Conservation (phyloP, 92 coral and sea anemone genomes). For the Actinostola sp. region DNA sequence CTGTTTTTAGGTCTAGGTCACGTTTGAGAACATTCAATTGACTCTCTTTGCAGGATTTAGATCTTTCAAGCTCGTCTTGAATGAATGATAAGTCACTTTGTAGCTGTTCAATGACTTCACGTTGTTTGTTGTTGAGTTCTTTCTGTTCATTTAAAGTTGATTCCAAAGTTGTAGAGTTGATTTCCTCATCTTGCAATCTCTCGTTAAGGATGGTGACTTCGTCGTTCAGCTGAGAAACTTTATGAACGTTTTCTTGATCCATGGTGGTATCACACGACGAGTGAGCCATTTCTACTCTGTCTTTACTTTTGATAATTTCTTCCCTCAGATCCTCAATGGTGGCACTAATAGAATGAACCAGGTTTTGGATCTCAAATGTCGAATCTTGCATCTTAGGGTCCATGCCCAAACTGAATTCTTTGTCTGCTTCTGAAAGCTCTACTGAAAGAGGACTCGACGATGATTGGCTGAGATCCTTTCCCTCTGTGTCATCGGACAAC, state of each 20-base stretch:
- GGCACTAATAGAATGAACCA: background rate
- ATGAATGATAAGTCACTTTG: background rate
- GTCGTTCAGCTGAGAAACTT: background rate
- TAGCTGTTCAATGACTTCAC: background rate
- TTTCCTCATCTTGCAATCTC: background rate
- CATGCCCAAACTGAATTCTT: background rate
- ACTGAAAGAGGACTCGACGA: background rate
- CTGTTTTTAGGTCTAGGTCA: background rate
- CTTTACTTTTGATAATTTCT: too few relatives aligned
- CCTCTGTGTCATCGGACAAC: background rate
- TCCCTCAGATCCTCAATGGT: background rate
- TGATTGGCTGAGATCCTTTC: background rate
- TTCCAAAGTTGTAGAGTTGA: background rate
- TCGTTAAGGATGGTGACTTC: background rate
- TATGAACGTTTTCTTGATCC: background rate
- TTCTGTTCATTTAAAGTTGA: background rate
- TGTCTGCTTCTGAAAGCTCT: background rate
- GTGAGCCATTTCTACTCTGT: too few relatives aligned
- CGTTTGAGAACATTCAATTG: background rate
- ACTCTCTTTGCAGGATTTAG: background rate
- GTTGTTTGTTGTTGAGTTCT: background rate
- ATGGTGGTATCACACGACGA: background rate
- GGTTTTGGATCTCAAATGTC: background rate
- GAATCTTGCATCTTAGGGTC: background rate
- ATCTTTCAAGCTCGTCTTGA: background rate